Conservation (phyloP, 2,888 invertebrate genomes). For the Geotrupes spiniger region DNA sequence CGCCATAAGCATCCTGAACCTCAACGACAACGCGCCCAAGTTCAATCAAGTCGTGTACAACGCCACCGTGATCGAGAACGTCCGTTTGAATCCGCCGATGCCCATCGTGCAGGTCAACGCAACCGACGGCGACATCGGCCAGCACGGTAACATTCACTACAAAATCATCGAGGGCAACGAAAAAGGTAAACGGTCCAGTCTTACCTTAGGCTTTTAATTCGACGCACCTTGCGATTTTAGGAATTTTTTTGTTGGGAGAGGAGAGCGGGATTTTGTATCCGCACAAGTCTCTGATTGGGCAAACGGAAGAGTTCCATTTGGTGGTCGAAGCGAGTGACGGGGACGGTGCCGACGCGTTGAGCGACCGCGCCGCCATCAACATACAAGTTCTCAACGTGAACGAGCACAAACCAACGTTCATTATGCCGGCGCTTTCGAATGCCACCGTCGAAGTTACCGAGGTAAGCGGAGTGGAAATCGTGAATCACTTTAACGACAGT, state of each 20-base stretch:
- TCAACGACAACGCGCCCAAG: constrained; percentile 85
- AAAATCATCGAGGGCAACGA: constrained; percentile 67
- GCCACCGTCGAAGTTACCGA: constrained; percentile 80
- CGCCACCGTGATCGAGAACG: constrained; percentile 80
- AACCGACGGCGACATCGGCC: constrained; percentile 75
- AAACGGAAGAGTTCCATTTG: constrained; percentile 55
- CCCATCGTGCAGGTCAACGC: constrained; percentile 80
- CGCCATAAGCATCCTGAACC: constrained; percentile 72
- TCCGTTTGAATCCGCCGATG: constrained; percentile 75
- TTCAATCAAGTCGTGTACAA: constrained; percentile 77
- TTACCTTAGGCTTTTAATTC: not conserved
- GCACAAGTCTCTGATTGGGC: constrained; percentile 66
- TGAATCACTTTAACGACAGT: constrained; percentile 1
- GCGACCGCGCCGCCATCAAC: constrained; percentile 68
- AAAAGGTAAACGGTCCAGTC: constrained; percentile 51
- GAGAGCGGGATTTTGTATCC: constrained; percentile 81
- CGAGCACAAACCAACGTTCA: constrained; percentile 77
- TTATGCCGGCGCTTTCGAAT: constrained; percentile 72
- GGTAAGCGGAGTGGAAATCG: constrained; percentile 51
- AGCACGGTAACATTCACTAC: constrained; percentile 75
- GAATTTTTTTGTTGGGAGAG: constrained; percentile 72
- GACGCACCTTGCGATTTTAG: constrained; percentile 46
- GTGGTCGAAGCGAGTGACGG: constrained; percentile 70
- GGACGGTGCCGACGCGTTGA: constrained; percentile 63
- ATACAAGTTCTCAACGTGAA: constrained; percentile 78